Percentiles rank a stretch among this genome's conserved stretches.
phyloP scores from a whole-genome alignment of 1,140 invertebrate genomes.

The Lysiphlebus fabarum region DNA sequence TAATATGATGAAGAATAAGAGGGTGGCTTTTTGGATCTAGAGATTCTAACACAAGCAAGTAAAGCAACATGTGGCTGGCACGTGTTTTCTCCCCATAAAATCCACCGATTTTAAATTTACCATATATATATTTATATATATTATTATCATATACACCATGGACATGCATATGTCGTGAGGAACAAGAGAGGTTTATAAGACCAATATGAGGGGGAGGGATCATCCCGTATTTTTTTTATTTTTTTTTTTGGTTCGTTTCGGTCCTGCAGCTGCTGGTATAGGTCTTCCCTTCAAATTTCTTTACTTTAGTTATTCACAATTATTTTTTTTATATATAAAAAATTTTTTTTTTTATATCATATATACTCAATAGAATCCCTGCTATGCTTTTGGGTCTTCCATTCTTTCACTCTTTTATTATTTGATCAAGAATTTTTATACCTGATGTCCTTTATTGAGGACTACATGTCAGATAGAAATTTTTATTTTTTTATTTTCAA shows the following conservation, averaged over 20 bases:
- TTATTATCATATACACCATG: slow-evolving; percentile 32
- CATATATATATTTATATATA: slow-evolving; percentile 27
- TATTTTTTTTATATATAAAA: no score
- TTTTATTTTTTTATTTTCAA: neutral
- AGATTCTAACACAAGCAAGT: slow-evolving; percentile 40
- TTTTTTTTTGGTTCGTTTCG: slow-evolving; percentile 1
- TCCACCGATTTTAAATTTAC: slow-evolving; percentile 32
- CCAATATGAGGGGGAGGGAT: no score
- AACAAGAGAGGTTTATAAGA: no score
- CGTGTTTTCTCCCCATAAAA: slow-evolving; percentile 46
- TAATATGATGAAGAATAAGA: no score
- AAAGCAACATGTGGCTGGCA: slow-evolving; percentile 54
- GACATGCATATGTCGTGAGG: slow-evolving; percentile 21
- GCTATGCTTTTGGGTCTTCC: neutral
- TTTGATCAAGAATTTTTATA: slow-evolving; percentile 14
- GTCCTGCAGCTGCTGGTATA: slow-evolving; percentile 5
- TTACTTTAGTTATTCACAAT: no score
- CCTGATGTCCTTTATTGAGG: neutral
- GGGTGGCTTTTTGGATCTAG: slow-evolving; percentile 8
- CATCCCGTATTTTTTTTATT: slow-evolving; percentile 22
- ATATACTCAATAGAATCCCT: slow-evolving; percentile 12
- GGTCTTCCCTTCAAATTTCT: neutral
- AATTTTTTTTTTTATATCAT: neutral
- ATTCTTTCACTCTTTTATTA: slow-evolving; percentile 3
- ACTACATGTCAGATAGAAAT: neutral